Base-by-base conservation (phyloP, 2,888 invertebrate species). In the Amaurobius ferox region DNA sequence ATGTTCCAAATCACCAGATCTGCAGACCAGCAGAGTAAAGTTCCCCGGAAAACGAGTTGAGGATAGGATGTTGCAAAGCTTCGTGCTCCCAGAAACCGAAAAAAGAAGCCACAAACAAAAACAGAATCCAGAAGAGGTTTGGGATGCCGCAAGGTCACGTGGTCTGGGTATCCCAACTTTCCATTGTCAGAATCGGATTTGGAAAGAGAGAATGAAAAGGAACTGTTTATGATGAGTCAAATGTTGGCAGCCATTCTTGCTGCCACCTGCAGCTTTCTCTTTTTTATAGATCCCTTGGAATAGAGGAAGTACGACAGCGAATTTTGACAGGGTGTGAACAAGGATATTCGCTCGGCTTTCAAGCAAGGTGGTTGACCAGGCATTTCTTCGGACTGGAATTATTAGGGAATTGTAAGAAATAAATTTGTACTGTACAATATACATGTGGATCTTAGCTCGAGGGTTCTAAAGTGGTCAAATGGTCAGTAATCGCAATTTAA, bases 181-280 rank as follows among this genome's bases (percentile, higher is more conserved):
- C 32, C 66, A 66, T 66, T 66, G 66, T 66, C 32, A 66, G 66
- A 66, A 66, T 66, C 66, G 32, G 66, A 66, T 66, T 66, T 19
- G 23, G 29, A 64, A 1, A 35, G 19, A 64, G 26, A 40, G 32
- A 40, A 26, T 13, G 16, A 40, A 68, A 68, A 70, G 28, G 70
- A 40, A 44, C 40, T 70, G 68, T 68, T 78, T 78, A 68, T 83
- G 83, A 85, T 85, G 83, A 85, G 72, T 85, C 83, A 85, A 78
- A 64, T 77, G 30, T 72, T 85, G 83, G 83, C 83, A 85, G 26
- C 32, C n/a, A 7, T 40, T 76, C 62, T 28, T 67, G 77, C 83
- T 85, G 83, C 77, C 77, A 72, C 72, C 77, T 72, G 83, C 83
- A 85, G 71, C 61, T 77, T 85, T 83, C 64, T 35, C 28, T 32